Conservation (phyloP, 2,797 vertebrate species). For the Catharus ustulatus region DNA sequence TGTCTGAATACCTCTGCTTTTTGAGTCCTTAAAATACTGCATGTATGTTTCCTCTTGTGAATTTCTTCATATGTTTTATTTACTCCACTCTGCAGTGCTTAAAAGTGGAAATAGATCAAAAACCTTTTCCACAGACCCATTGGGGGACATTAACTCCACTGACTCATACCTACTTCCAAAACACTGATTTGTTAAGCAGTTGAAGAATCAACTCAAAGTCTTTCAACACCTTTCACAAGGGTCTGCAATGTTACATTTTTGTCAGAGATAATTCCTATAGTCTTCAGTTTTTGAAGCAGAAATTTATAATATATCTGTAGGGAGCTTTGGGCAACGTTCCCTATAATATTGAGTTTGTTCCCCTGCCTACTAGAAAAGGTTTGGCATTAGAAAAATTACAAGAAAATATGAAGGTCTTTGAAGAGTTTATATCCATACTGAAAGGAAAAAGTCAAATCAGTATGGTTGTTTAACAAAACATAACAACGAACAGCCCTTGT, state of each 20-base stretch:
- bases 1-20: neutral
- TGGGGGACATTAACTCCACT: neutral
- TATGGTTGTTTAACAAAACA: neutral
- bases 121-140: neutral
- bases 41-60: neutral
- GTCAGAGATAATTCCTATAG: neutral
- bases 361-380: neutral
- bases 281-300: neutral
- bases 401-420: neutral
- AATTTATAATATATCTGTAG: neutral
- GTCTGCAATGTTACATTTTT: neutral
- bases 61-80: neutral
- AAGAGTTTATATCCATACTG: neutral
- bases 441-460: neutral
- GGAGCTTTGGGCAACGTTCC: neutral
- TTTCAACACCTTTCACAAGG: neutral
- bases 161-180: neutral
- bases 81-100: neutral
- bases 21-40: neutral
- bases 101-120: neutral
- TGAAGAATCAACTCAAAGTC: neutral
- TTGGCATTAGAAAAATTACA: neutral
- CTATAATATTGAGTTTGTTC: neutral
- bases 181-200: neutral
- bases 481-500: rapidly evolving